Percentiles rank a stretch among this genome's conserved stretches.
Evolutionary conservation across 2,888 invertebrate genomes (phyloP).

Genomic region (Conops quadrifasciatus): DNA sequence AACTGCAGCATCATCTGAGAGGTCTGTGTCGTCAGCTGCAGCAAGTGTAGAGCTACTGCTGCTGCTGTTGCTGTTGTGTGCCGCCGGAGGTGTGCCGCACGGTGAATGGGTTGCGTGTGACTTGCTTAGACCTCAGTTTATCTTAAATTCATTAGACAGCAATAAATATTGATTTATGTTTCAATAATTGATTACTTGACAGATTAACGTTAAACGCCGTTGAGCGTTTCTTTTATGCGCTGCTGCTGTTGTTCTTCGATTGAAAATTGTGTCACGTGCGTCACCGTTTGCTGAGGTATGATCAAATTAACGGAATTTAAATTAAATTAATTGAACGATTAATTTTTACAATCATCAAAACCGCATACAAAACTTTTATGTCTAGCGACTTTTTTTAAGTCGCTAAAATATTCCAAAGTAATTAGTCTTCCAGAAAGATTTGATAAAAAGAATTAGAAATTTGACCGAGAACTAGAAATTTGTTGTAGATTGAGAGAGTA

Average conservation of each 20-base stretch:
- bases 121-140: background rate
- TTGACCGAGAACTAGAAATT: no score
- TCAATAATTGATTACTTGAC: conserved; percentile 29
- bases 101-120: background rate
- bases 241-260: background rate
- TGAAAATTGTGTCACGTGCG: background rate
- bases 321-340: no score
- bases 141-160: conserved; percentile 21
- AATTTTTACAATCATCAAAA: no score
- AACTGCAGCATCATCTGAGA: background rate
- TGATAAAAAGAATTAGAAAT: no score
- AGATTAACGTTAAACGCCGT: conserved; percentile 11
- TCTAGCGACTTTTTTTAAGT: no score
- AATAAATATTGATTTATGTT: conserved; percentile 33
- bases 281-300: background rate
- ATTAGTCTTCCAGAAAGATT: no score
- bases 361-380: no score
- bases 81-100: background rate
- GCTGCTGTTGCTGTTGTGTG: background rate
- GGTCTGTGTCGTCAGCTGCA: background rate
- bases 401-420: no score
- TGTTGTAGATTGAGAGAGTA: no score
- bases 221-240: background rate
- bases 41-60: background rate
- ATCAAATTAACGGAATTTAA: no score